These are phyloP conservation scores for Nyctereutes procyonoides DNA, from an alignment of 2,113 vertebrate species.

Conservation along the genomic window DNA sequence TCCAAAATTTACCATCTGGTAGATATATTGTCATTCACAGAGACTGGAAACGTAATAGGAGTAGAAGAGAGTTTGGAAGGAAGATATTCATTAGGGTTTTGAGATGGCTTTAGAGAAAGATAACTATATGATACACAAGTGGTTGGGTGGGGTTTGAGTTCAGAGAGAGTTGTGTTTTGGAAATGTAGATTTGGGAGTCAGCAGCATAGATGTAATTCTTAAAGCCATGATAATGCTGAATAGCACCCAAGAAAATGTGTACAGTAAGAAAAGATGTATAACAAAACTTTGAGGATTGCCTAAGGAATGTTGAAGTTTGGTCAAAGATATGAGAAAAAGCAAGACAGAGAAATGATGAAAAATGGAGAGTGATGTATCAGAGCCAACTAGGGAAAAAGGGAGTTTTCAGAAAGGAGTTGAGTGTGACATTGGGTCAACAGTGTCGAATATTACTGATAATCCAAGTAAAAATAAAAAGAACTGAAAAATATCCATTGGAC, in stretches of 20 bases:
- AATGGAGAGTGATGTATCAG: neutral
- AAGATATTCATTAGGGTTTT: neutral
- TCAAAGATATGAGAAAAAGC: neutral
- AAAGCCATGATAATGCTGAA: neutral
- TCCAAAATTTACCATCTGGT: neutral
- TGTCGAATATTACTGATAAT: neutral
- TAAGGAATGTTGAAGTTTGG: neutral
- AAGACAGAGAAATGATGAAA: neutral
- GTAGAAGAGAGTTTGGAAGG: neutral
- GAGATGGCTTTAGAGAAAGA: neutral
- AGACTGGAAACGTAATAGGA: neutral
- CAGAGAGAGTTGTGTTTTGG: neutral
- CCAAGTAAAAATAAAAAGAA: slow-evolving; percentile 26
- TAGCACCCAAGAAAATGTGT: neutral
- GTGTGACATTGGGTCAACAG: neutral
- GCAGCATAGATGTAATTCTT: neutral
- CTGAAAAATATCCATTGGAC: neutral
- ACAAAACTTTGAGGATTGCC: slow-evolving; percentile 1
- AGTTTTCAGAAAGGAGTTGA: neutral
- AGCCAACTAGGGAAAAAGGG: neutral
- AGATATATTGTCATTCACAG: neutral
- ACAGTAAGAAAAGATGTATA: neutral
- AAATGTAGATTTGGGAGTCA: neutral
- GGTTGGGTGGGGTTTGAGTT: neutral
- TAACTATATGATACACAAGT: neutral